phyloP scores from a whole-genome alignment of 2,113 vertebrate genomes.

The Microcebus lehilahytsara region DNA sequence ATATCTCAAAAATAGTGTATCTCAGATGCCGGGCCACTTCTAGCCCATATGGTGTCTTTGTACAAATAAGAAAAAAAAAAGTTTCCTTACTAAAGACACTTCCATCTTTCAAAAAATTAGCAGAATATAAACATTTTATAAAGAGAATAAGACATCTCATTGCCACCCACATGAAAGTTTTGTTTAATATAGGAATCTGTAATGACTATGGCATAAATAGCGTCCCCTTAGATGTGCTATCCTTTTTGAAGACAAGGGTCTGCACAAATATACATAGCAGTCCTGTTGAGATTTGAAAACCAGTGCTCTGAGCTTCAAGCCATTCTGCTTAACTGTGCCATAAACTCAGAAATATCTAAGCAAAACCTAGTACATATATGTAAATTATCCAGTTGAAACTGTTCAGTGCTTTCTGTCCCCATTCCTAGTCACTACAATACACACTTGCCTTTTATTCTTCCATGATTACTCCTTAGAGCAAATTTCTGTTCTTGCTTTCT shows the following conservation, averaged over 20 bases:
- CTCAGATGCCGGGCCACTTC: neutral
- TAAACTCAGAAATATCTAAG: neutral
- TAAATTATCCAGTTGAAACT: neutral
- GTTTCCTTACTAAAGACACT: neutral
- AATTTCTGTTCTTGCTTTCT: neutral
- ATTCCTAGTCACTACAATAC: neutral
- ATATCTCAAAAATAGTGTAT: neutral
- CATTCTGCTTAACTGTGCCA: neutral
- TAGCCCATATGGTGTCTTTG: neutral
- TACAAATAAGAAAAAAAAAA: neutral
- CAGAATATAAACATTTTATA: neutral
- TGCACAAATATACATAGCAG: neutral
- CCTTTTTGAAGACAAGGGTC: neutral
- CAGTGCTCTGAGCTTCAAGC: neutral
- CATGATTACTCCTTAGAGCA: fast-evolving
- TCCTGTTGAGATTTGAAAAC: neutral
- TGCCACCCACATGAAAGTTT: neutral
- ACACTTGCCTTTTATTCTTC: fast-evolving
- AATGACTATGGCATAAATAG: neutral
- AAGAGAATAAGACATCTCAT: neutral
- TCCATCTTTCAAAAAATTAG: neutral
- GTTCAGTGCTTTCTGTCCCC: neutral
- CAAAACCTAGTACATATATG: neutral
- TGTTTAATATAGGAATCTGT: neutral
- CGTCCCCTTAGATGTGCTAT: neutral